Evolutionary conservation across 2,797 vertebrate species (phyloP), one percentile per base, ranked within the genome.

Genomic region (Graptemys geographica): DNA sequence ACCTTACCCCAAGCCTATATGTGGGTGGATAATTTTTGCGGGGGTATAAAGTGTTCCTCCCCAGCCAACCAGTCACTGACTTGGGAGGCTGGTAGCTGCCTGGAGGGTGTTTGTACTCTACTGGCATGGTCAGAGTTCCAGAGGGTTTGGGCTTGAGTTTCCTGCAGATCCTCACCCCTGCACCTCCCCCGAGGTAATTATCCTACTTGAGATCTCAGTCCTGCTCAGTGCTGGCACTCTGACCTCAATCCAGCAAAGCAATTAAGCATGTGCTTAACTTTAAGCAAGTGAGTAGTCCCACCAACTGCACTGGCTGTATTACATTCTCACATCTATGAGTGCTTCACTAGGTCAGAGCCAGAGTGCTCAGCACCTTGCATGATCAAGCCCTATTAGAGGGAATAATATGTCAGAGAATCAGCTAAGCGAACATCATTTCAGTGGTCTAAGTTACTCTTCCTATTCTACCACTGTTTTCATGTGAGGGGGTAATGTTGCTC

Each of bases 341-440:
- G 86, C 89, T 90, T 78, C 65, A 12, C 90, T 81, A 93, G 94
- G 94, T 85, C 11, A 0, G 52, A 86, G 94, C 92, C 97, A 97
- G 92, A 96, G 90, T 90, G 87, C 94, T 94, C 93, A 93, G 72
- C 79, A 90, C 94, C 94, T 94, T 0, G 8, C 80, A 3, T 11
- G 89, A 90, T 89, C 52, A 92, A 90, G 95, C 94, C 94, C 16
- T 16, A 82, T 53, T 88, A 90, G 91, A 89, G 93, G 57, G 88
- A 86, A 59, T 97, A 93, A 94, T 94, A 95, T 97, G 96, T 96
- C 96, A 96, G 94, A 93, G 96, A 92, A 86, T 88, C 96, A 96
- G 93, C 59, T 90, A 96, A 86, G 90, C 0, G 13, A 95, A 90
- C 96, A 94, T 90, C 94, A 89, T 94, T 95, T 97, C 96, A 95